Percentiles rank a stretch among this genome's conserved stretches.
phyloP scores from a whole-genome alignment of 2,888 invertebrate species.

The Ornithoptera alexandrae region DNA sequence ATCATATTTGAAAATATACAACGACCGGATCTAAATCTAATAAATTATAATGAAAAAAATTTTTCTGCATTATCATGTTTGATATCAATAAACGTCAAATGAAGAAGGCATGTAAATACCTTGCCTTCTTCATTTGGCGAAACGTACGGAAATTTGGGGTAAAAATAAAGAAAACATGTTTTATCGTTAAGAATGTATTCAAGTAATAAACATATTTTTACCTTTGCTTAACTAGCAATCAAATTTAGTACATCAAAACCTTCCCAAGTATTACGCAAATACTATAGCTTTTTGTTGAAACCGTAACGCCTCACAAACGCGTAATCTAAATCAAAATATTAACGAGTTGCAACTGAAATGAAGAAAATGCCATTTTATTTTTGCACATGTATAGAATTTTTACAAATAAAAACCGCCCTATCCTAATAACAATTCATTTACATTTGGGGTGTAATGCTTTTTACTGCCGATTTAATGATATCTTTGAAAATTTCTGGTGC shows the following conservation, averaged over 20 bases:
- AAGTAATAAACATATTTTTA: slow-evolving; percentile 15
- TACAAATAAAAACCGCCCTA: slow-evolving; percentile 1
- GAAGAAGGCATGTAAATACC: no score
- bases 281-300: not conserved
- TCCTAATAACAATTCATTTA: not conserved
- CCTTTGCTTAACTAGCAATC: slow-evolving; percentile 11
- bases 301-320: slow-evolving; percentile 8
- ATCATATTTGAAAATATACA: slow-evolving; percentile 4
- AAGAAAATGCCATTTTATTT: slow-evolving; percentile 21
- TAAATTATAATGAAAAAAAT: not conserved
- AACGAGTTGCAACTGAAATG: slow-evolving; percentile 22
- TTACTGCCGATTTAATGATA: not conserved
- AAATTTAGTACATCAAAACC: slow-evolving; percentile 4
- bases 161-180: slow-evolving; percentile 15
- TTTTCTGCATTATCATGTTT: not conserved
- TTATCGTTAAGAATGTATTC: slow-evolving; percentile 11
- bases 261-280: slow-evolving; percentile 10
- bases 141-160: slow-evolving; percentile 3
- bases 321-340: slow-evolving; percentile 9
- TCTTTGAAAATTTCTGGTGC: not conserved
- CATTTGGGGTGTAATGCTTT: not conserved
- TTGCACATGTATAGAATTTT: slow-evolving; percentile 5
- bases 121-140: not conserved
- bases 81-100: not conserved
- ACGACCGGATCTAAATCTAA: not conserved